phyloP scores from a whole-genome alignment of 2,797 vertebrate species.

The Poecilia picta region DNA sequence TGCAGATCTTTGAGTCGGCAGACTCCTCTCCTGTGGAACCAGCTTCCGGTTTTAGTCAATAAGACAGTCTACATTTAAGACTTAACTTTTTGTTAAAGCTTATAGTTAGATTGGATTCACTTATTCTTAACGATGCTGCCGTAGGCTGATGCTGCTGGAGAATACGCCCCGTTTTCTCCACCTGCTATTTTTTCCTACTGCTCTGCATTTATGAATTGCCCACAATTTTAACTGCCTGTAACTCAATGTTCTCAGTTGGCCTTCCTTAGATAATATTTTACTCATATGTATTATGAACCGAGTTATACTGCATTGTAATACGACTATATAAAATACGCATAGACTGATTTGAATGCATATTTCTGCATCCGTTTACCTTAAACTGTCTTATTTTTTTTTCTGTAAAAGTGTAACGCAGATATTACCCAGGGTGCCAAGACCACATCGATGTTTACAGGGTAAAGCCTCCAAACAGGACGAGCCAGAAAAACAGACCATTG shows the following conservation, averaged over 20 bases:
- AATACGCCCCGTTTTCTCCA: not conserved
- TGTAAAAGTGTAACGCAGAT: not conserved
- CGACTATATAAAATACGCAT: not conserved
- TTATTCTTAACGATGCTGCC: not conserved
- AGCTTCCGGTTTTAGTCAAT: not conserved
- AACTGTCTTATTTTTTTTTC: not conserved
- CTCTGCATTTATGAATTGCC: not conserved
- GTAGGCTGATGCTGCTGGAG: not conserved
- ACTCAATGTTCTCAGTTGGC: not conserved
- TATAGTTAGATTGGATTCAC: not conserved
- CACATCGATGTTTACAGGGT: not conserved
- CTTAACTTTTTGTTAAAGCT: not conserved
- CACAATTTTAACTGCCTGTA: not conserved
- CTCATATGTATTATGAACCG: not conserved
- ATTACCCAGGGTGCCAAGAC: conserved; percentile 4
- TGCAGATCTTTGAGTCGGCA: not conserved
- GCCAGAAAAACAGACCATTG: conserved; percentile 1
- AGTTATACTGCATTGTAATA: not conserved
- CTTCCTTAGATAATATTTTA: not conserved
- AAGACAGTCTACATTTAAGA: not conserved
- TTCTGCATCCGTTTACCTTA: not conserved
- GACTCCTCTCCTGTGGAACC: not conserved
- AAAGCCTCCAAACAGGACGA: conserved; percentile 8
- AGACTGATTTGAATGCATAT: not conserved
- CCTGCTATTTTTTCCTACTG: not conserved